Percentiles rank a stretch among this genome's conserved stretches.
Conservation (phyloP, 1,140 invertebrate species). For the Tetraneura akinire region DNA sequence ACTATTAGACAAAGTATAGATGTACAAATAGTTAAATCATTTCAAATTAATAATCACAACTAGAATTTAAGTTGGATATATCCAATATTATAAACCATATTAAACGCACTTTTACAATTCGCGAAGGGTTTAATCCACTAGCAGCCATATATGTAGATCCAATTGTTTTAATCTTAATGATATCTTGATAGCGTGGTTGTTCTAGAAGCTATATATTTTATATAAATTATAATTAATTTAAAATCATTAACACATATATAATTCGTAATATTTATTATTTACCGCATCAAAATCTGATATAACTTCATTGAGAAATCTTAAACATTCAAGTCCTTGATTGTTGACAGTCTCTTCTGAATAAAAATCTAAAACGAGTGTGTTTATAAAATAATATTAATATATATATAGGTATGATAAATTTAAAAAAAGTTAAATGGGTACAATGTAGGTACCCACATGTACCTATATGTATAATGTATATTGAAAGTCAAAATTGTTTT, state of each 20-base stretch:
- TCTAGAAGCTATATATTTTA: slow-evolving; percentile 81
- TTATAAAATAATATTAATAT: background rate
- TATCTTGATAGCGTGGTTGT: slow-evolving; percentile 79
- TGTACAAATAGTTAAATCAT: too few species aligned
- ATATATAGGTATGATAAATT: background rate
- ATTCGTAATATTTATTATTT: slow-evolving; percentile 61
- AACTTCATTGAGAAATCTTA: slow-evolving; percentile 95
- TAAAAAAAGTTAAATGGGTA: too few species aligned
- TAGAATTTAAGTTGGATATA: too few species aligned
- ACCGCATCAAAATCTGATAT: slow-evolving; percentile 97
- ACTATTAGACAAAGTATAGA: too few species aligned
- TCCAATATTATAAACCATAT: background rate
- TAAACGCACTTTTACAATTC: slow-evolving; percentile 66
- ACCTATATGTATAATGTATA: too few species aligned
- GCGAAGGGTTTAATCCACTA: slow-evolving; percentile 79
- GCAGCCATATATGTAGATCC: slow-evolving; percentile 98
- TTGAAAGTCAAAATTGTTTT: too few species aligned
- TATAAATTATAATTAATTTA: slow-evolving; percentile 16
- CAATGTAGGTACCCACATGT: too few species aligned
- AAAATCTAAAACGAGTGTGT: slow-evolving; percentile 70
- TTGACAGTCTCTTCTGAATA: slow-evolving; percentile 95
- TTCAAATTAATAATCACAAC: too few species aligned
- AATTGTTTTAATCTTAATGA: slow-evolving; percentile 98
- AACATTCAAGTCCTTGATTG: slow-evolving; percentile 93
- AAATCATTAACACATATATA: background rate